Evolutionary conservation across 1,140 invertebrate species (phyloP), one percentile per base, ranked within the genome.

Genomic region (Trichonephila clavata): DNA sequence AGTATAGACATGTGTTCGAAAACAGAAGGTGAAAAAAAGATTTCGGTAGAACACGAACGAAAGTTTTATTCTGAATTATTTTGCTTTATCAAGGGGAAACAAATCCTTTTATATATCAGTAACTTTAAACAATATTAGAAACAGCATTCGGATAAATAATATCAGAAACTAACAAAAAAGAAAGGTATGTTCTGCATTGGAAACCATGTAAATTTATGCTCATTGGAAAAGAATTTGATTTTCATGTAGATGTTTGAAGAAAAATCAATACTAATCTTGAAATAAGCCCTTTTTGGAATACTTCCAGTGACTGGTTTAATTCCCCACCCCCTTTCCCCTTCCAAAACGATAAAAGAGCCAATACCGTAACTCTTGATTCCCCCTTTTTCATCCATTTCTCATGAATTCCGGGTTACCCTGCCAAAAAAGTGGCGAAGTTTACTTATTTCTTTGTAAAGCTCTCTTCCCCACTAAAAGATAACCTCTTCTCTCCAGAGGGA

Each of bases 231-330:
- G 27, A 77, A 13, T 77, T 32, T 18, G 18, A 77, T 32, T 18
- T 39, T 5, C 27, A 77, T 77, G 71, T 39, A 77, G 32, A 77
- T 24, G 71, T 39, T 63, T 77, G 18, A 18, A 13, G 27, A 77
- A 77, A 77, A 77, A 77, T 77, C 71, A 39, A 77, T 77, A 77
- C 71, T 77, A 77, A 77, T 77, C 27, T 24, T 77, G 71, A 77
- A 77, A 77, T 32, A 27, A 77, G 71, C 10, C 32, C 71, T 77
- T 32, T 39, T 77, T 77, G 71, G 71, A 77, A 32, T 77, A 77
- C 27, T 77, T 77, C 71, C 71, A 77, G 71, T 77, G 7, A 39
- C 71, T 77, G 71, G 71, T 27, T 77, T 77, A 24, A 77, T 77
- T 27, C 18, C 14, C 24, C 14, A 5, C 0, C 27, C 10, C 18